A percentile compares a stretch with the other conserved stretches of the same genome.
These are phyloP conservation scores for Lophius americanus DNA, from an alignment of 2,797 vertebrate genomes.

Conservation along the genomic window DNA sequence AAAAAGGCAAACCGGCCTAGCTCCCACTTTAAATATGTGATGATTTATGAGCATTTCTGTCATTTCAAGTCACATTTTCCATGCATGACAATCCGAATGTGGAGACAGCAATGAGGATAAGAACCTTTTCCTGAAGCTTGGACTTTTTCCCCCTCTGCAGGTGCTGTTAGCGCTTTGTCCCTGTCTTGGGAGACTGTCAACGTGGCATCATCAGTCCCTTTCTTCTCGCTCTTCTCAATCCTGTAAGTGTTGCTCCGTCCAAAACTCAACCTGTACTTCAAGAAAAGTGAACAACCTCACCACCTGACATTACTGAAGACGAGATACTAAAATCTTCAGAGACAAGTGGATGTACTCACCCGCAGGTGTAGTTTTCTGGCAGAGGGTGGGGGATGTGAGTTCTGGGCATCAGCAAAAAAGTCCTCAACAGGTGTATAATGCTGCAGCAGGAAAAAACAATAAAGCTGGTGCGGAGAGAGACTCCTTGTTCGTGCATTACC, in stretches of 20 bases:
- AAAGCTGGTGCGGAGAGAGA: conserved; percentile 82
- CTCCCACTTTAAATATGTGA: background rate
- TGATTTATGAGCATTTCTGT: background rate
- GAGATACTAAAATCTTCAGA: background rate
- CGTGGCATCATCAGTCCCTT: too few species aligned
- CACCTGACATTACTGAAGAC: background rate
- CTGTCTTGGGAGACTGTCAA: background rate
- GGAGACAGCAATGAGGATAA: background rate
- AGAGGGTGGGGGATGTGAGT: conserved; percentile 85
- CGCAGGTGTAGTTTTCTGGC: conserved; percentile 83
- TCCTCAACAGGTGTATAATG: conserved; percentile 84
- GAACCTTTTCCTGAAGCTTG: conserved; percentile 50
- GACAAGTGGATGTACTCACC: conserved; percentile 71
- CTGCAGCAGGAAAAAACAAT: conserved; percentile 84
- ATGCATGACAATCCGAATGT: background rate
- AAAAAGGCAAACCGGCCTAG: background rate
- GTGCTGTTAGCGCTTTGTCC: conserved; percentile 1
- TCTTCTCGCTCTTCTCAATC: conserved; percentile 59
- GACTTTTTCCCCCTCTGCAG: conserved; percentile 9
- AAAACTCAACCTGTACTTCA: conserved; percentile 54
- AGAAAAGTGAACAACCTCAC: background rate
- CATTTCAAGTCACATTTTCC: too few species aligned
- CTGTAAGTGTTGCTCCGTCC: conserved; percentile 57
- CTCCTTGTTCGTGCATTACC: conserved; percentile 83
- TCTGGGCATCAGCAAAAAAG: conserved; percentile 86